These are phyloP conservation scores for Meda fulgida DNA, from an alignment of 2,797 vertebrate genomes.

Conservation along the genomic window DNA sequence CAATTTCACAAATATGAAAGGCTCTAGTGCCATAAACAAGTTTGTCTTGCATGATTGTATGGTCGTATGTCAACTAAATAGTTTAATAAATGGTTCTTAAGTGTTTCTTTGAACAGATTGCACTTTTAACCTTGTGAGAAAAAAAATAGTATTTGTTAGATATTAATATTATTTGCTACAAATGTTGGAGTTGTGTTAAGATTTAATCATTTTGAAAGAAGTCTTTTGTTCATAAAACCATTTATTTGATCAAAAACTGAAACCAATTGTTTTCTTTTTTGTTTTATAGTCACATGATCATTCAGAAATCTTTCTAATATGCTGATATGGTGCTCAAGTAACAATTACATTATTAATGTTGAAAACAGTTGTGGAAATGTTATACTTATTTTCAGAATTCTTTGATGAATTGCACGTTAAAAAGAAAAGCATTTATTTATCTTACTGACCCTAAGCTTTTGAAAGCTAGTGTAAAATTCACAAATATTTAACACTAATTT, in stretches of 20 bases:
- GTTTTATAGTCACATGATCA: neutral
- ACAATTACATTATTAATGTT: neutral
- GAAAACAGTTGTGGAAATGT: neutral
- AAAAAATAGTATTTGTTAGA: neutral
- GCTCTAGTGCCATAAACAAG: neutral
- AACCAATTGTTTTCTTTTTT: no score
- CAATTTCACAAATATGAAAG: conserved; percentile 38
- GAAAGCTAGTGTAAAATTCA: neutral
- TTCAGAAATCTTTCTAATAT: neutral
- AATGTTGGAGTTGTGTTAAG: neutral
- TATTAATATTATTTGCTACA: no score
- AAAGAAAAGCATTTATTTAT: neutral
- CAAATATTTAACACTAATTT: neutral
- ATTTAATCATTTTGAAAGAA: neutral
- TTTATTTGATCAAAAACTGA: neutral
- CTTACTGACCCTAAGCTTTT: neutral
- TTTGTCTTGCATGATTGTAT: conserved; percentile 1
- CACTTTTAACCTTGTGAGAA: neutral
- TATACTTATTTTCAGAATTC: neutral
- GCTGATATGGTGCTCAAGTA: neutral
- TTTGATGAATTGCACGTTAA: neutral
- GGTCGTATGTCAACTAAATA: neutral
- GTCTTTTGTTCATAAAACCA: neutral
- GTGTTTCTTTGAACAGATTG: neutral
- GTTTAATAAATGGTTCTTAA: neutral